Evolutionary conservation across 2,888 invertebrate species (phyloP), one percentile per base, ranked within the genome.

Genomic region (Pristionchus maxplancki): DNA sequence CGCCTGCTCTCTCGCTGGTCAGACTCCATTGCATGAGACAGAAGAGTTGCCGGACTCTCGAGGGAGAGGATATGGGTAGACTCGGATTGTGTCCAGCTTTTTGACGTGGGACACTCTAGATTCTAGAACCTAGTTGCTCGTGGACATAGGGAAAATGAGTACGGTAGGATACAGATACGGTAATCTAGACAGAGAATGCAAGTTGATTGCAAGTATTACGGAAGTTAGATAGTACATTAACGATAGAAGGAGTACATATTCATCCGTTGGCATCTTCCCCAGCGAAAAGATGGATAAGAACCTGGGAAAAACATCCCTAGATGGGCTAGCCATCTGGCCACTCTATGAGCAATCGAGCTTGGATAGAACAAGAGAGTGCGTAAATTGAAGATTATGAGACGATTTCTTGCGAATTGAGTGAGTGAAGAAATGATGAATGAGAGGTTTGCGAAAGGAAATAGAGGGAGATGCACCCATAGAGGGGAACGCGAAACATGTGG

Each of bases 351-450:
- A 24, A 34, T 11, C 31, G 28, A n/a, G n/a, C n/a, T n/a, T 67
- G 31, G 31, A 9, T 20, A 67, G 13, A 24, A 34, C 15, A 6
- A 67, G 34, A 34, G 15, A 67, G 15, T 4, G 15, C 13, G 5
- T 1, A 34, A 34, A 67, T 67, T 34, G 34, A 20, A 34, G 34
- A 31, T 13, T 34, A 31, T 31, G 20, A 4, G 58, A 31, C 24
- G 24, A 58, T 58, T 67, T 15, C 31, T 67, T 31, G 48, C 24
- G 15, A 78, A 78, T 78, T 71, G 71, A 71, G 71, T 44, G 44
- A 44, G 44, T 37, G 48, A 78, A 78, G 44, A 78, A 78, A 28
- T 78, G 78, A 78, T 78, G 78, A 78, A 78, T 78, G 78, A 48
- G 78, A 44, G 44, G 74, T 20, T 53, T 53, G 24, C 20, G 53